These are phyloP conservation scores for Hippopotamyrus pictus DNA, from an alignment of 2,797 vertebrate genomes.

Conservation along the genomic window DNA sequence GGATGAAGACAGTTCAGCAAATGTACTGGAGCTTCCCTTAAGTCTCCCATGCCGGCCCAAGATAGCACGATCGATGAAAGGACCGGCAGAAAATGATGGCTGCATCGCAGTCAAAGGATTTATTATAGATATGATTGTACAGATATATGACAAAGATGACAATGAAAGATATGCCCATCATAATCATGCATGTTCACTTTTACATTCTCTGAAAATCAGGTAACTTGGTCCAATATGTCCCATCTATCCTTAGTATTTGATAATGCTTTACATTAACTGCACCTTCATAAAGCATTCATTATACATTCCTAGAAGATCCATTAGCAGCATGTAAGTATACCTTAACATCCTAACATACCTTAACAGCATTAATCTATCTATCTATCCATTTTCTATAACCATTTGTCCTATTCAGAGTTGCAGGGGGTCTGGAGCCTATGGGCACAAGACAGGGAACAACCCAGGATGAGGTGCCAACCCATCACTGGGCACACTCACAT, in stretches of 20 bases:
- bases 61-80: background rate
- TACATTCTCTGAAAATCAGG: background rate
- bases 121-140: background rate
- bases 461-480: background rate
- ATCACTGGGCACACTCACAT: background rate
- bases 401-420: background rate
- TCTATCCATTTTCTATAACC: background rate
- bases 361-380: background rate
- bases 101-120: background rate
- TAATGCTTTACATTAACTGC: background rate
- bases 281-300: background rate
- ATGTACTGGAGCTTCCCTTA: slow-evolving; percentile 4
- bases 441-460: background rate
- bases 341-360: background rate
- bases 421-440: background rate
- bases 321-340: background rate
- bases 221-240: background rate
- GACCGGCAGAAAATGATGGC: background rate
- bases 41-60: background rate
- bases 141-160: background rate
- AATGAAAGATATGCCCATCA: background rate
- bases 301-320: background rate
- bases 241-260: background rate
- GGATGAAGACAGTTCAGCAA: slow-evolving; percentile 11
- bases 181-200: background rate